phyloP scores from a whole-genome alignment of 2,888 invertebrate species.

The Cryptocephalus primarius region DNA sequence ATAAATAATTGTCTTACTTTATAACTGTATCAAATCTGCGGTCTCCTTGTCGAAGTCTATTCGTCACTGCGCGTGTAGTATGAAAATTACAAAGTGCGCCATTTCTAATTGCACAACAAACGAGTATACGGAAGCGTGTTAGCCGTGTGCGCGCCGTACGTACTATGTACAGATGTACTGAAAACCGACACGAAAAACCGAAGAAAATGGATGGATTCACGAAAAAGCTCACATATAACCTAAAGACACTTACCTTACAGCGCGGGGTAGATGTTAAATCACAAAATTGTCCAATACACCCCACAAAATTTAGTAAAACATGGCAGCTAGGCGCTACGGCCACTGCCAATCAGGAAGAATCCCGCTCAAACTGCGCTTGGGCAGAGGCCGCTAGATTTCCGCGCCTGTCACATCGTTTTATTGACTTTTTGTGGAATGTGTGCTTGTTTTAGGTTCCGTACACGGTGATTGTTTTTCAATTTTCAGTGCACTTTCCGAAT shows the following conservation, averaged over 20 bases:
- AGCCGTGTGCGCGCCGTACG: neutral
- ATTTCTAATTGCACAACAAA: conserved; percentile 18
- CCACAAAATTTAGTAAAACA: conserved; percentile 61
- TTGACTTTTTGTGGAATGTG: conserved; percentile 19
- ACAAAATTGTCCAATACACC: conserved; percentile 39
- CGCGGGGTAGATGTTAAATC: conserved; percentile 32
- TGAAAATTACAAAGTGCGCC: conserved; percentile 10
- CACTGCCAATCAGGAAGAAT: conserved; percentile 31
- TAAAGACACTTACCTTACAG: conserved; percentile 22
- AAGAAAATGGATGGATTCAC: too few species aligned
- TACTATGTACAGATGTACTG: neutral
- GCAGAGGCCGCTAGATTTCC: conserved; percentile 9
- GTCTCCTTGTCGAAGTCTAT: too few species aligned
- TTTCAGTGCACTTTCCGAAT: too few species aligned
- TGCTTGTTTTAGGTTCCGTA: conserved; percentile 5
- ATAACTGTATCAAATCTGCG: too few species aligned
- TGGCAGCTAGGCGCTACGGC: conserved; percentile 48
- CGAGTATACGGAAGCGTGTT: neutral
- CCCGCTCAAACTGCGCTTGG: conserved; percentile 28
- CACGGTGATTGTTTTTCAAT: too few species aligned
- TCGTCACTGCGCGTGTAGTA: too few species aligned
- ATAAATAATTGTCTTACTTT: too few species aligned
- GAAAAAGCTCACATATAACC: too few species aligned
- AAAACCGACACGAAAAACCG: neutral
- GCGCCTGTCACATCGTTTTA: conserved; percentile 6